Percentiles rank a stretch among this genome's conserved stretches.
Evolutionary conservation across 2,888 invertebrate species (phyloP).

Genomic region (Drosophila ezoana): DNA sequence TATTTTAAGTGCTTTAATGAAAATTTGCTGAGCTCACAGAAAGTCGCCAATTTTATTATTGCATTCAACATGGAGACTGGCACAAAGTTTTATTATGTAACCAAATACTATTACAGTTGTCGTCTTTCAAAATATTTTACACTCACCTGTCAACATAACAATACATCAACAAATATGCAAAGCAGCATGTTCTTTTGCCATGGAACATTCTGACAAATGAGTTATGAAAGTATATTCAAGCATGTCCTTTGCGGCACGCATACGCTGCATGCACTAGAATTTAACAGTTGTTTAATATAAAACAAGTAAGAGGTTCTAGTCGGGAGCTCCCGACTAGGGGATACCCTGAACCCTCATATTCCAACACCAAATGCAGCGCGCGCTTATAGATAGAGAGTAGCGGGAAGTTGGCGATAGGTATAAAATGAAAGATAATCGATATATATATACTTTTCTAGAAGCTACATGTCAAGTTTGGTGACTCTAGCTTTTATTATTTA

Average conservation of each 20-base stretch:
- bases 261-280: neutral
- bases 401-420: no score
- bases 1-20: conserved; percentile 31
- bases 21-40: conserved; percentile 34
- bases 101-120: conserved; percentile 10
- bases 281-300: neutral
- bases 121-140: conserved; percentile 13
- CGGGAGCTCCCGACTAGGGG: no score
- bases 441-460: no score
- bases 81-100: conserved; percentile 2
- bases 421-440: no score
- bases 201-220: conserved; percentile 42
- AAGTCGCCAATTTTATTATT: conserved; percentile 7
- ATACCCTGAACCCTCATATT: no score
- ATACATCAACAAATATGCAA: conserved; percentile 36
- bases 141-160: conserved; percentile 19
- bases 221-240: conserved; percentile 23
- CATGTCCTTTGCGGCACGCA: neutral
- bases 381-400: no score
- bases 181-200: conserved; percentile 33
- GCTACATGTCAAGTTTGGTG: no score
- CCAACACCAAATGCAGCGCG: no score
- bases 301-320: no score
- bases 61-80: neutral
- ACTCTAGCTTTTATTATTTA: no score